Conservation (phyloP, 2,797 vertebrate species). For the Hyperoplus immaculatus region DNA sequence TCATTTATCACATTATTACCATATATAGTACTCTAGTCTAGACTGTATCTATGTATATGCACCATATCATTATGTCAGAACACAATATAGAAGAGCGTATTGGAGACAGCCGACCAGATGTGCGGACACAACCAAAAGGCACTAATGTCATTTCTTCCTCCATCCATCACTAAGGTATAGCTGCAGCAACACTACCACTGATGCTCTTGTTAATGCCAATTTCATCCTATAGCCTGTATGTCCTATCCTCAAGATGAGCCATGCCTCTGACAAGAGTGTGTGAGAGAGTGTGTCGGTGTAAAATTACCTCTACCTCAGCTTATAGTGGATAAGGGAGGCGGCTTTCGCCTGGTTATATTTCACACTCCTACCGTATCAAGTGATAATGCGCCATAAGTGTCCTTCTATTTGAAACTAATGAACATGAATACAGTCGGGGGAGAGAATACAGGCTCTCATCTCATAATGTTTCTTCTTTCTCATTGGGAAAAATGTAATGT, state of each 20-base stretch:
- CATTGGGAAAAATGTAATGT: conserved; percentile 5
- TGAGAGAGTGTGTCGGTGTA: background rate
- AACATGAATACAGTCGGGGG: conserved; percentile 11
- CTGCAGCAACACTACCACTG: background rate
- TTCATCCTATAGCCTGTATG: background rate
- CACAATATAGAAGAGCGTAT: no score
- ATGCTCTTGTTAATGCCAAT: background rate
- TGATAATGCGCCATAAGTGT: conserved; percentile 18
- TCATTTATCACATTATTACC: background rate
- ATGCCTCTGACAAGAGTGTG: background rate
- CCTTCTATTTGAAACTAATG: conserved; percentile 25
- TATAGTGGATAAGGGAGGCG: background rate
- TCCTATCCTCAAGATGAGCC: background rate
- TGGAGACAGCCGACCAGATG: no score
- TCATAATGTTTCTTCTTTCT: conserved; percentile 27
- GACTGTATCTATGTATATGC: no score
- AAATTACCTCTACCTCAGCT: background rate
- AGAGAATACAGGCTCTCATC: background rate
- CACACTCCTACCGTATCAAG: background rate
- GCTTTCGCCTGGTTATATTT: background rate
- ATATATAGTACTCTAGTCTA: background rate
- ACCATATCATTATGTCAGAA: no score
- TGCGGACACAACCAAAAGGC: no score
- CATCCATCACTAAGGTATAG: background rate
- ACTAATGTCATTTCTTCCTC: no score